Evolutionary conservation across 2,888 invertebrate species (phyloP).

Genomic region (Heliconius ismenius): DNA sequence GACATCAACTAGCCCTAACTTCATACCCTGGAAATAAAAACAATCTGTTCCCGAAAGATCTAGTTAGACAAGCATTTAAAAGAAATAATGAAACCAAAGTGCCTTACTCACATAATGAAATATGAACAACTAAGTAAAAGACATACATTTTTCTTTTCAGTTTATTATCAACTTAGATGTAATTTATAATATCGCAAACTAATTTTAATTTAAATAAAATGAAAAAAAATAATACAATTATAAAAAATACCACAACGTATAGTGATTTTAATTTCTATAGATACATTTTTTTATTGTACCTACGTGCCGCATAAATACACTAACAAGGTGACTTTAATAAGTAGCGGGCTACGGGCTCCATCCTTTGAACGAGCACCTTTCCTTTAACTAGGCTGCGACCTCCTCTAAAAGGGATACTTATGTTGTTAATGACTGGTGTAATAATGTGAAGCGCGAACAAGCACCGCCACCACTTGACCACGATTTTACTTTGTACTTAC

Average conservation of each 20-base stretch:
- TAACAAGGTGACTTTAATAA: conserved; percentile 19
- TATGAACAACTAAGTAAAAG: neutral
- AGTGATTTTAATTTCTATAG: neutral
- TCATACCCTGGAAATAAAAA: neutral
- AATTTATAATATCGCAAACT: neutral
- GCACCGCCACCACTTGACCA: conserved; percentile 20
- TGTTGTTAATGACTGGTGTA: conserved; percentile 23
- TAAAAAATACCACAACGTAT: neutral
- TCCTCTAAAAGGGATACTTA: conserved; percentile 25
- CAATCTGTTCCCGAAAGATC: neutral
- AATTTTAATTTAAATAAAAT: neutral
- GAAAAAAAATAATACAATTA: no score
- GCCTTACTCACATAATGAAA: neutral
- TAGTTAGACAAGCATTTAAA: neutral
- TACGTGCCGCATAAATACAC: neutral
- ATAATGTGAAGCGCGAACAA: conserved; percentile 25
- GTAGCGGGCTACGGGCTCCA: conserved; percentile 3
- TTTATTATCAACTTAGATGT: neutral
- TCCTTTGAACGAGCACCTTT: conserved; percentile 15
- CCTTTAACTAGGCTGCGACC: conserved; percentile 32
- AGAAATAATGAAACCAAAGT: neutral
- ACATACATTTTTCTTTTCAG: neutral
- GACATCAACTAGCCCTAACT: neutral
- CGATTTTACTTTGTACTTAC: conserved; percentile 17
- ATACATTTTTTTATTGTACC: neutral